Evolutionary conservation across 2,113 vertebrate species (phyloP), one percentile per base, ranked within the genome.

Genomic region (Chrysemys picta): DNA sequence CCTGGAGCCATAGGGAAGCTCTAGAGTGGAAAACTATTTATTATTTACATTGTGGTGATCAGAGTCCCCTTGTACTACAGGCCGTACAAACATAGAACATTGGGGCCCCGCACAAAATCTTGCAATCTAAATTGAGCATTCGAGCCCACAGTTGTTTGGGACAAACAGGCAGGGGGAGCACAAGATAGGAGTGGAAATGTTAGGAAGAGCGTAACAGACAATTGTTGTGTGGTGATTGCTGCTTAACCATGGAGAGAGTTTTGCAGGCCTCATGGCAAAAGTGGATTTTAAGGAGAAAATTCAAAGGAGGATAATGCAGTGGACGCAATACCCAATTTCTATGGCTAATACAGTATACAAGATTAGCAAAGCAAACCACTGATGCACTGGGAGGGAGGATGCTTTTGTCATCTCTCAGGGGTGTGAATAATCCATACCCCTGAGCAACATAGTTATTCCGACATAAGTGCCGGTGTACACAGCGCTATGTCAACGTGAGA

Each of bases 21-120:
- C 82, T 12, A 3, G 3, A 8, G 29, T 0, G 1, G 0, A 56
- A 38, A 45, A 65, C 3, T 2, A 17, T 0, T 16, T 16, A 0
- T 7, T 16, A 47, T 59, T 29, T 17, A 0, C 25, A 3, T 16
- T 0, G 0, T 0, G 42, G 13, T 2, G 79, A 27, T 9, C 12
- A 75, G 22, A 47, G 29, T 45, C 45, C 38, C 72, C 45, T 1
- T 42, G 24, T 6, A 5, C 35, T 24, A 0, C 0, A 2, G 6
- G 21, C 56, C 62, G 10, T 62, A 10, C 8, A 2, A 4, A 0
- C 10, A n/a, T 5, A n/a, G 42, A 35, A 89, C 5, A 0, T 81
- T 2, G 1, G 2, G 0, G 5, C 13, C 82, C 54, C 45, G 76
- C 78, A 49, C 53, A 1, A 0, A n/a, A 84, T 72, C 27, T 3